Base-by-base conservation (phyloP, 2,888 invertebrate genomes). In the Metalampra italica region DNA sequence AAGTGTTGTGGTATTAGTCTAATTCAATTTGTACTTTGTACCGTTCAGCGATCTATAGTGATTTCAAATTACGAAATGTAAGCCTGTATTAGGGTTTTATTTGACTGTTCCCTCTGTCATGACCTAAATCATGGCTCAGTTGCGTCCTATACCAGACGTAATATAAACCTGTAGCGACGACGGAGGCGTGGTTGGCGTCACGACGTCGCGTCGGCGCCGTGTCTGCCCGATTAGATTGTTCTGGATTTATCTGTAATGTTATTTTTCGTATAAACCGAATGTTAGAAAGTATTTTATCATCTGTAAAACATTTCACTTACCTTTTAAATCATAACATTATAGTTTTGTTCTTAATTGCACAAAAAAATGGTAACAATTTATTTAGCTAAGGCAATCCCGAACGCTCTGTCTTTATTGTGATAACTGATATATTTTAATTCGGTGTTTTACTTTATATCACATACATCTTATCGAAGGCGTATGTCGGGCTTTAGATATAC, bases 111-210 rank as follows among this genome's bases (percentile, higher is more conserved):
- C 34, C 40, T 34, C 46, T 36, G 41, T 52, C 48, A 34, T 49
- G 51, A 49, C 51, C 48, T 46, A 49, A 52, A 52, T 48, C 51
- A 47, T 44, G 15, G 9, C 59, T 65, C 68, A 70, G 69, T 68
- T 66, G 66, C 65, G 63, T 70, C 58, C 62, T n/a, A 61, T 67
- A 68, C 59, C 60, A 68, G 68, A 62, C 66, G 68, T 68, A 75
- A 71, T 72, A 66, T 64, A 74, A 68, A 68, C 66, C 64, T 72
- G 70, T 70, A 67, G 68, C 68, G 68, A 68, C 68, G 68, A 69
- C 64, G 77, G 75, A 78, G 86, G 86, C 83, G 85, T 81, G 84
- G 83, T 64, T 63, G 70, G 69, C 80, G 78, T 82, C 83, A 83
- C 22, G 83, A n/a, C 78, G 83, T 75, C 83, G 75, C 75, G 74